Evolutionary conservation across 2,113 vertebrate genomes (phyloP).

Genomic region (Chlorodrepanis virens): DNA sequence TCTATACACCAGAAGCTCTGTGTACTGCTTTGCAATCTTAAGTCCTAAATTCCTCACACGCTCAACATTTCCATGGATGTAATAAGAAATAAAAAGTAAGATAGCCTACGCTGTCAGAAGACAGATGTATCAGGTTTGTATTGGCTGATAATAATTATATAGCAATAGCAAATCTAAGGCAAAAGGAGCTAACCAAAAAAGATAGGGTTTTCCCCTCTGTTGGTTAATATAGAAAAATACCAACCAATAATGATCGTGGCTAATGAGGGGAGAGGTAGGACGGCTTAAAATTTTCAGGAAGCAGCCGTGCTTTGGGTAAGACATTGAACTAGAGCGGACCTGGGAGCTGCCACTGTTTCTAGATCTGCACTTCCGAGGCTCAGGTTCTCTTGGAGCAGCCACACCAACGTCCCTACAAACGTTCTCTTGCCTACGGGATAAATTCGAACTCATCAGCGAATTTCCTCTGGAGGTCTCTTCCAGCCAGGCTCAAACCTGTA

Average conservation of each 20-base stretch:
- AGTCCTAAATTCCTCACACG: not conserved
- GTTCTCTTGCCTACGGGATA: not conserved
- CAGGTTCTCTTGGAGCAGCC: not conserved
- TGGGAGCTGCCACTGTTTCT: not conserved
- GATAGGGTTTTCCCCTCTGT: not conserved
- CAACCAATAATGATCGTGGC: not conserved
- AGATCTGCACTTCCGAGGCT: not conserved
- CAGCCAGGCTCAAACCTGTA: not conserved
- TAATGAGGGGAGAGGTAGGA: not conserved
- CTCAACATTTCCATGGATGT: not conserved
- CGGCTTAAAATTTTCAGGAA: not conserved
- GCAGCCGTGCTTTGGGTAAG: not conserved
- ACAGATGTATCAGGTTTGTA: not conserved
- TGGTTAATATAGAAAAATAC: not conserved
- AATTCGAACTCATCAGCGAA: not conserved
- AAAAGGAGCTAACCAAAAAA: not conserved
- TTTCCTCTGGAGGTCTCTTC: not conserved
- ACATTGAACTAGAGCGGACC: not conserved
- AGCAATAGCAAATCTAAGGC: not conserved
- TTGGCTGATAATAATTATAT: not conserved
- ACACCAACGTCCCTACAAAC: rapidly evolving
- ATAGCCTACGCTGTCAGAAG: not conserved
- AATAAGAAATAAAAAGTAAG: not conserved
- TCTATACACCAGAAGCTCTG: not conserved
- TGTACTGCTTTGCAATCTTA: not conserved